phyloP scores from a whole-genome alignment of 2,888 invertebrate species.

The Odontocerum albicorne region DNA sequence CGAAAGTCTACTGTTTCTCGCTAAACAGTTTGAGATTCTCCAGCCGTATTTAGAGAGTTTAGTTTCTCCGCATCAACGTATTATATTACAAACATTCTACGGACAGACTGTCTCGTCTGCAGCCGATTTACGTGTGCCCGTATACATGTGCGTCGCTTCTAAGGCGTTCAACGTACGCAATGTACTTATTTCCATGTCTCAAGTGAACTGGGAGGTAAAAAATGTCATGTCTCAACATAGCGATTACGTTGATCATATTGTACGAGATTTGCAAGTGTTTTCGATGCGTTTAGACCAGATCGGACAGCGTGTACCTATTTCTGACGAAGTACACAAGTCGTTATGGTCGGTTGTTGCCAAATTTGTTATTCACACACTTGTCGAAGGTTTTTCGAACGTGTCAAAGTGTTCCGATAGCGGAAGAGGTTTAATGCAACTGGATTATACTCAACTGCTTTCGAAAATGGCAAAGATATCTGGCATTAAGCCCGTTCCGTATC shows the following conservation, averaged over 20 bases:
- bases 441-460: conserved; percentile 91
- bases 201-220: conserved; percentile 93
- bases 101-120: conserved; percentile 74
- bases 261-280: conserved; percentile 75
- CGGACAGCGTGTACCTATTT: conserved; percentile 68
- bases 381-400: conserved; percentile 91
- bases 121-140: conserved; percentile 75
- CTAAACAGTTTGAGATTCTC: conserved; percentile 82
- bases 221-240: conserved; percentile 95
- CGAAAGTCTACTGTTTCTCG: conserved; percentile 89
- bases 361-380: conserved; percentile 82
- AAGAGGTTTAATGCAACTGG: conserved; percentile 95
- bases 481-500: conserved; percentile 82
- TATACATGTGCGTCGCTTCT: conserved; percentile 85
- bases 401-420: conserved; percentile 96
- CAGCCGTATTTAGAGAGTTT: conserved; percentile 85
- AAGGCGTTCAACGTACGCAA: conserved; percentile 76
- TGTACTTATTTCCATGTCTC: conserved; percentile 82
- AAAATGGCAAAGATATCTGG: conserved; percentile 87
- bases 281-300: conserved; percentile 77
- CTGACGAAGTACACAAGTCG: conserved; percentile 66
- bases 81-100: conserved; percentile 71
- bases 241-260: conserved; percentile 78
- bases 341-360: conserved; percentile 90
- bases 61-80: conserved; percentile 69